phyloP scores from a whole-genome alignment of 2,113 vertebrate species.

The Reinhardtius hippoglossoides region DNA sequence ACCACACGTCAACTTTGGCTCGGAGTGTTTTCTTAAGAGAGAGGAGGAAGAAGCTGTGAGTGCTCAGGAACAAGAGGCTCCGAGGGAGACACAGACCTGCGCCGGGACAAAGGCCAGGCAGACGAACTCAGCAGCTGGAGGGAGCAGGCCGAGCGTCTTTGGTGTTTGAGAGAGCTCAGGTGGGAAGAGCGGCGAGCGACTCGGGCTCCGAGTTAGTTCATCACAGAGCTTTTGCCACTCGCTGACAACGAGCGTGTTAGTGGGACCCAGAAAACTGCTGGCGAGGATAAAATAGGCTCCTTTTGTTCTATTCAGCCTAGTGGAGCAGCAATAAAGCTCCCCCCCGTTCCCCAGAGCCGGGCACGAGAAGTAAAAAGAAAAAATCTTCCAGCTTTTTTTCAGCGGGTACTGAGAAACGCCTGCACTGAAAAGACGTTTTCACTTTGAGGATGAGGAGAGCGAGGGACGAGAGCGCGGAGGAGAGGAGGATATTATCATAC shows the following conservation, averaged over 20 bases:
- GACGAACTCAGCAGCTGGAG: conserved; percentile 49
- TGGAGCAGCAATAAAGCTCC: conserved; percentile 62
- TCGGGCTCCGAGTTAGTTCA: conserved; percentile 65
- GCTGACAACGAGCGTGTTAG: conserved; percentile 66
- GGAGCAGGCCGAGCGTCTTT: conserved; percentile 24
- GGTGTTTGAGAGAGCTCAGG: conserved; percentile 44
- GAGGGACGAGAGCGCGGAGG: conserved; percentile 44
- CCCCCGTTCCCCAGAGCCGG: conserved; percentile 32
- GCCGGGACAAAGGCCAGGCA: conserved; percentile 36
- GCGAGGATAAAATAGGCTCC: conserved; percentile 54
- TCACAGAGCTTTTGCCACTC: conserved; percentile 54
- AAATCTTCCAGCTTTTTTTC: conserved; percentile 42
- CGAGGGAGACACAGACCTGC: conserved; percentile 26
- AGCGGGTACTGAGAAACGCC: conserved; percentile 45
- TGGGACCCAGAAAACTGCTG: conserved; percentile 65
- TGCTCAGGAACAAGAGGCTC: conserved; percentile 20
- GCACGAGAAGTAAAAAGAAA: conserved; percentile 28
- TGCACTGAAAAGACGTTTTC: conserved; percentile 54
- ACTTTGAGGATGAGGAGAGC: conserved; percentile 57
- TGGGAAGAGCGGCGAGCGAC: conserved; percentile 41
- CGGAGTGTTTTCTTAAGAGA: conserved; percentile 38
- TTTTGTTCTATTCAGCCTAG: conserved; percentile 70
- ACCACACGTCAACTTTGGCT: neutral
- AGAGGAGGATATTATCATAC: conserved; percentile 56
- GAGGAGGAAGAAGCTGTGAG: conserved; percentile 11